A percentile compares a stretch with the other conserved stretches of the same genome.
phyloP scores from a whole-genome alignment of 2,888 invertebrate species.

The Mythimna impura region DNA sequence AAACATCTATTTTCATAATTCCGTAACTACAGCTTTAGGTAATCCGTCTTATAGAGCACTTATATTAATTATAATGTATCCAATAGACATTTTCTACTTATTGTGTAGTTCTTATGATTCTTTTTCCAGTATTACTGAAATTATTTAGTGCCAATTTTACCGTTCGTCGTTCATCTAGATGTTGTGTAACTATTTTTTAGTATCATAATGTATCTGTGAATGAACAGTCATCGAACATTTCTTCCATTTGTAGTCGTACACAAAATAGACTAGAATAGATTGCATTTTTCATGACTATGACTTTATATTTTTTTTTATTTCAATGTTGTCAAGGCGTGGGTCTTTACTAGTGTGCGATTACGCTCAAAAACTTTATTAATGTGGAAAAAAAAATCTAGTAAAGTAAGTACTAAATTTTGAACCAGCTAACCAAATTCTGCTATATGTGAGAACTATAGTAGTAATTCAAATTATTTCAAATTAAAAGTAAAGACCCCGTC shows the following conservation, averaged over 20 bases:
- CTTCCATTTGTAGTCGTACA: conserved; percentile 44
- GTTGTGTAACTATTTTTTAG: conserved; percentile 27
- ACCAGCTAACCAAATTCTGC: background rate
- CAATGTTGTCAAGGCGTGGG: background rate
- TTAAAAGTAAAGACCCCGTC: conserved; percentile 22
- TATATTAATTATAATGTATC: background rate
- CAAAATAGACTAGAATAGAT: background rate
- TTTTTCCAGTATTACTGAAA: conserved; percentile 31
- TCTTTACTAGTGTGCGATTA: conserved; percentile 8
- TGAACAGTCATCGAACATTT: conserved; percentile 34
- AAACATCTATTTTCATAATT: conserved; percentile 1
- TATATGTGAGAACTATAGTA: background rate
- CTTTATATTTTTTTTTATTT: background rate
- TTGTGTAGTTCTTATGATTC: conserved; percentile 1
- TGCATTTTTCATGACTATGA: background rate
- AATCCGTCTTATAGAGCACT: background rate
- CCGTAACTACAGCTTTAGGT: background rate
- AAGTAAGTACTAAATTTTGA: background rate
- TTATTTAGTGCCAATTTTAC: conserved; percentile 54
- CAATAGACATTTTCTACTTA: conserved; percentile 23
- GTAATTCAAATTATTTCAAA: background rate
- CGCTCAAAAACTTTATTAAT: background rate
- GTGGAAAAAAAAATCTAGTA: background rate
- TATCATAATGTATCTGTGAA: conserved; percentile 24
- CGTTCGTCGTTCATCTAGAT: conserved; percentile 12